Evolutionary conservation across 2,888 invertebrate genomes (phyloP), one percentile per base, ranked within the genome.

Genomic region (Masnerella sp.): DNA sequence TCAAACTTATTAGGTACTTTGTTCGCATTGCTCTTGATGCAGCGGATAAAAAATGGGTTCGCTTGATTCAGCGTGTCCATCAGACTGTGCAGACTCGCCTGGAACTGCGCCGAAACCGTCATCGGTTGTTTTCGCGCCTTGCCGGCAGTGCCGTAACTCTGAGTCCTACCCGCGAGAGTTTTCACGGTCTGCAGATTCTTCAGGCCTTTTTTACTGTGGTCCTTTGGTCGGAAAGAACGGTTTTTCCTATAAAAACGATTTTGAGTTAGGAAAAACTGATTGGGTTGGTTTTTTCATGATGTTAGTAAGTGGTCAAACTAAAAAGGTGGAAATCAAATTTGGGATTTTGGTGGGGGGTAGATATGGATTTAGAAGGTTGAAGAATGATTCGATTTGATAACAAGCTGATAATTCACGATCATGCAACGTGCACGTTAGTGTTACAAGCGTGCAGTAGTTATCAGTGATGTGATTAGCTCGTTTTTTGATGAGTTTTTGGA

Each of bases 61-160:
- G 95, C 94, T 83, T 96, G 95, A 87, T 96, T 96, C 47, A 98
- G 88, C 0, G 97, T 97, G 81, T 95, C 95, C 97, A 98, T 97
- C 38, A 98, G 89, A 25, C 95, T 93, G 75, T 95, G 94, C 56
- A 98, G 89, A 45, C 97, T 97, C 88, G 95, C 95, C 88, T 97
- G 95, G 88, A 98, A 98, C 89, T 98, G 98, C 9, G 96, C 96
- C 1, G 96, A 95, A 1, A 98, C 98, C 0, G 97, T 97, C 83
- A 96, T 92, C 8, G 96, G 95, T 83, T 96, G 95, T 87, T 96
- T 96, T 68, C 95, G 89, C 30, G 94, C 93, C 84, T 92, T 92
- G 9, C 90, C 90, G 0, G 87, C 85, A 0, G 84, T 83, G 9
- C 89, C 88, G 32, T 89, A 88, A 74, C 88, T 88, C 43, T 91